Base-by-base conservation (phyloP, 2,113 vertebrate species). In the Lota lota region DNA sequence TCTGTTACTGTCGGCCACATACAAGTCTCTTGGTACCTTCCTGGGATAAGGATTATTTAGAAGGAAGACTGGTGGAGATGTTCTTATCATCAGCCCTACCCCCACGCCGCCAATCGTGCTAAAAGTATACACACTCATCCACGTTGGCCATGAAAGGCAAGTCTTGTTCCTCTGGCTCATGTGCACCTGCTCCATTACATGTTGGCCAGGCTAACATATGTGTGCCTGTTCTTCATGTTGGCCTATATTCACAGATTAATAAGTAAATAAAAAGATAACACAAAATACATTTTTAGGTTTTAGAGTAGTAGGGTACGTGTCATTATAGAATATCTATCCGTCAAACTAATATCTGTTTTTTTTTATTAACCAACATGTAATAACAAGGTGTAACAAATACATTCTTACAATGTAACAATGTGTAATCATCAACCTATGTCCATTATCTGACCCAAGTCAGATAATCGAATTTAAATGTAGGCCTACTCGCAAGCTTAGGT, bases 111-210 rank as follows among this genome's bases (percentile, higher is more conserved):
- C 33, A 69, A 62, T 73, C 64, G 72, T 56, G 50, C 64, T 74
- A 66, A 77, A 81, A 83, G 77, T 81, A 75, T 69, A 83, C 28
- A 74, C 66, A 80, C 69, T 81, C 28, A 79, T 79, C 79, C 73
- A 76, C 70, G 65, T 24, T 79, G 70, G 75, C 78, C 68, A 69
- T 82, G 76, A 88, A 87, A 85, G 79, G 76, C 76, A 20, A 2
- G 72, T 77, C 64, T 82, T 80, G 81, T 81, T 80, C 68, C 80
- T 74, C 61, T 69, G 74, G 75, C 61, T 81, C 57, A 64, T 16
- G 68, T 82, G 82, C 87, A 88, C 88, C 85, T 88, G 88, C 86
- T 85, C 67, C 63, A 61, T 64, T 71, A 68, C 68, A 77, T 73
- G 72, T 61, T 62, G 20, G 58, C 68, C 75, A 70, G 72, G 54